These are phyloP conservation scores for Dexiosoma caninum DNA, from an alignment of 2,888 invertebrate genomes.

Conservation along the genomic window DNA sequence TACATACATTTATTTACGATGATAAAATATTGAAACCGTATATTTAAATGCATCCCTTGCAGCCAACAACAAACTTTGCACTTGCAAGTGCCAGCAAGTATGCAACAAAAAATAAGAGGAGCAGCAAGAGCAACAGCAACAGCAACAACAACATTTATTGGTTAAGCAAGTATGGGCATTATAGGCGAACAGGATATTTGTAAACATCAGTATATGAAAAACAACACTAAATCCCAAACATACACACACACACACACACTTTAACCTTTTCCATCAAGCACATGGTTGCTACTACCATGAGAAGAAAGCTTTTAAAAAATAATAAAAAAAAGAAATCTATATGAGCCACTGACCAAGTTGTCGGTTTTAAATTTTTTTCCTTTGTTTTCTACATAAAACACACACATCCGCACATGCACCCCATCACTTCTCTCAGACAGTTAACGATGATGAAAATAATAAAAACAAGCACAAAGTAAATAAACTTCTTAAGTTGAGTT, in stretches of 20 bases:
- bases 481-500: slow-evolving; percentile 22
- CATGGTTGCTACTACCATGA: neutral
- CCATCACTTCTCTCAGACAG: neutral
- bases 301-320: neutral
- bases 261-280: neutral
- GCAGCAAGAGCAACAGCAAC: neutral
- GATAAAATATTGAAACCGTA: slow-evolving; percentile 31
- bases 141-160: neutral
- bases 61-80: neutral
- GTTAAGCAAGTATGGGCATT: neutral
- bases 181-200: slow-evolving; percentile 40
- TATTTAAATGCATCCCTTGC: slow-evolving; percentile 26
- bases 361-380: neutral
- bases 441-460: neutral
- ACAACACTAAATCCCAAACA: too few relatives aligned
- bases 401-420: neutral
- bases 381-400: neutral
- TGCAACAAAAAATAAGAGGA: too few relatives aligned
- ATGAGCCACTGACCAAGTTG: slow-evolving; percentile 48
- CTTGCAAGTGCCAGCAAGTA: slow-evolving; percentile 16
- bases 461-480: slow-evolving; percentile 21
- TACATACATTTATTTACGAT: slow-evolving; percentile 9
- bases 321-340: neutral
- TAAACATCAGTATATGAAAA: slow-evolving; percentile 40
- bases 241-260: neutral